Conservation (phyloP, 2,888 invertebrate genomes). For the Apamea sordens region DNA sequence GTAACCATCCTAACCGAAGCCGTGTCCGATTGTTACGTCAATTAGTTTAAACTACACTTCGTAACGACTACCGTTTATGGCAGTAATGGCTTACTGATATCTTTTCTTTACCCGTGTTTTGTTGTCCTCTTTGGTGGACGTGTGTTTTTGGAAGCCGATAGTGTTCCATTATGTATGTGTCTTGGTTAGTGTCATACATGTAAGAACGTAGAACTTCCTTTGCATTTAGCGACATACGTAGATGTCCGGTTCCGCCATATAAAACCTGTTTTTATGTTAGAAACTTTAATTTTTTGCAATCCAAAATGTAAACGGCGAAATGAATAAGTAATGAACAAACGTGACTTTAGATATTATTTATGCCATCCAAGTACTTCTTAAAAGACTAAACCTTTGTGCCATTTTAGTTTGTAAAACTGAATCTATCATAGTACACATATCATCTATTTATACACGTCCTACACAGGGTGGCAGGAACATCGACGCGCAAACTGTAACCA, state of each 20-base stretch:
- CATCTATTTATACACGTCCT: neutral
- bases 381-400: too few species aligned
- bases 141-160: neutral
- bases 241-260: neutral
- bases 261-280: neutral
- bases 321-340: neutral
- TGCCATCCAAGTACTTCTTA: neutral
- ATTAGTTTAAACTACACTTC: slow-evolving; percentile 46
- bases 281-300: neutral
- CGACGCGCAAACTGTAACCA: too few species aligned
- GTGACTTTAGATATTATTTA: neutral
- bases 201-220: slow-evolving; percentile 7
- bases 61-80: slow-evolving; percentile 44
- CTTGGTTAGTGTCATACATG: neutral
- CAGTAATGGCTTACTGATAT: slow-evolving; percentile 48
- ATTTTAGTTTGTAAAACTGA: neutral
- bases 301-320: neutral
- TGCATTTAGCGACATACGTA: neutral
- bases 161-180: slow-evolving; percentile 5
- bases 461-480: too few species aligned
- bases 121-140: slow-evolving; percentile 28
- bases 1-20: neutral
- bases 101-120: slow-evolving; percentile 36
- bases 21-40: slow-evolving; percentile 38
- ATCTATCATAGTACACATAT: neutral